These are phyloP conservation scores for Eulemur coronatus DNA, from an alignment of 2,797 vertebrate genomes.

Conservation along the genomic window DNA sequence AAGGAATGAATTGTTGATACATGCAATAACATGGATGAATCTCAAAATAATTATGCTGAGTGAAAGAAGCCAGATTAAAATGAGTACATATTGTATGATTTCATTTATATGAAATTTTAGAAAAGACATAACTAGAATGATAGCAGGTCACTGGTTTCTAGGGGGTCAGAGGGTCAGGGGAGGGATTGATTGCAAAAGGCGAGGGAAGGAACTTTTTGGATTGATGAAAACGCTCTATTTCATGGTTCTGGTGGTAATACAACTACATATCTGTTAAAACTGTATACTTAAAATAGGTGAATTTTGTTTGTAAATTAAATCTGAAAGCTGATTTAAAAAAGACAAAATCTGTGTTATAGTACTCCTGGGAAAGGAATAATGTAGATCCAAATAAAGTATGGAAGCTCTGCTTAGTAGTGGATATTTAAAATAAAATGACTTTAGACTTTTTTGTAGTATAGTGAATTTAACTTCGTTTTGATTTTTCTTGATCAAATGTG, in stretches of 20 bases:
- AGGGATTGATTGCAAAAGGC: neutral
- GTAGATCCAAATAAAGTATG: neutral
- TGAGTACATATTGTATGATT: neutral
- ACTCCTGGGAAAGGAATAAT: neutral
- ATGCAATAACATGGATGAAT: neutral
- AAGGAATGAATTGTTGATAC: neutral
- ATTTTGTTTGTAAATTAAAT: conserved; percentile 24
- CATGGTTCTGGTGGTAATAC: neutral
- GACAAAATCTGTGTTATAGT: neutral
- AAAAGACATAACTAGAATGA: neutral
- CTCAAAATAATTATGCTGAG: conserved; percentile 40
- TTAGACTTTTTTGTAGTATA: conserved; percentile 9
- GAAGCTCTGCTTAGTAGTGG: neutral
- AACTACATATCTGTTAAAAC: neutral
- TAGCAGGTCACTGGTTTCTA: neutral
- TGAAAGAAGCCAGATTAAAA: conserved; percentile 47
- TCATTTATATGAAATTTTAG: conserved; percentile 35
- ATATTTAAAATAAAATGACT: neutral
- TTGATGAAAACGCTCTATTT: neutral
- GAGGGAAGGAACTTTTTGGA: neutral
- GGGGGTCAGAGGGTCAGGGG: too few species aligned
- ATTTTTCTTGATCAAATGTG: conserved; percentile 15
- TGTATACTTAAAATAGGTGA: neutral
- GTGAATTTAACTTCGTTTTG: neutral
- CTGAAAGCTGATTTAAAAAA: neutral